These are phyloP conservation scores for Molossus molossus DNA, from an alignment of 2,797 vertebrate species.

Conservation along the genomic window DNA sequence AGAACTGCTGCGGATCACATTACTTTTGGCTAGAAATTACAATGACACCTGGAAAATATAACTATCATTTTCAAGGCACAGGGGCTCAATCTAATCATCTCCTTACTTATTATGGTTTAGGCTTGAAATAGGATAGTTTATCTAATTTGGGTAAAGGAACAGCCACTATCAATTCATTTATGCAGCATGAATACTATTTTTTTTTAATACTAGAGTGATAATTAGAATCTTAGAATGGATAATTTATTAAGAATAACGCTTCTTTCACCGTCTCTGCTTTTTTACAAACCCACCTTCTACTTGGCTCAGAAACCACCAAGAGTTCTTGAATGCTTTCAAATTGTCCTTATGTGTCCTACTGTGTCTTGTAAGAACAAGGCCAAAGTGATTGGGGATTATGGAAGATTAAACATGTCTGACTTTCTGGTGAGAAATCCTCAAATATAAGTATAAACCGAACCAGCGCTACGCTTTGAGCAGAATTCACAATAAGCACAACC, in stretches of 20 bases:
- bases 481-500: background rate
- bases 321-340: background rate
- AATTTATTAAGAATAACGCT: constrained; percentile 4
- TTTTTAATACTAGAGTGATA: constrained; percentile 32
- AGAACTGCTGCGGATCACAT: background rate
- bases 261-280: background rate
- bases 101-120: constrained; percentile 59
- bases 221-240: constrained; percentile 25
- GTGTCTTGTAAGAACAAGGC: background rate
- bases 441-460: background rate
- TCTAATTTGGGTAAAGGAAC: constrained; percentile 58
- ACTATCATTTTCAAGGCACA: constrained; percentile 57
- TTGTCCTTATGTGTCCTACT: background rate
- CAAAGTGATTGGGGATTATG: background rate
- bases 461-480: background rate
- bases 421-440: background rate
- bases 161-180: background rate
- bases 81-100: constrained; percentile 63
- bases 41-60: constrained; percentile 80
- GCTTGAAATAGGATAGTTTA: constrained; percentile 72
- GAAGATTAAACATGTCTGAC: background rate
- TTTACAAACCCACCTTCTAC: background rate
- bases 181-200: background rate
- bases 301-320: background rate
- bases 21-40: constrained; percentile 66